Evolutionary conservation across 2,888 invertebrate species (phyloP), one percentile per base, ranked within the genome.

Genomic region (Lasioglossum morio): DNA sequence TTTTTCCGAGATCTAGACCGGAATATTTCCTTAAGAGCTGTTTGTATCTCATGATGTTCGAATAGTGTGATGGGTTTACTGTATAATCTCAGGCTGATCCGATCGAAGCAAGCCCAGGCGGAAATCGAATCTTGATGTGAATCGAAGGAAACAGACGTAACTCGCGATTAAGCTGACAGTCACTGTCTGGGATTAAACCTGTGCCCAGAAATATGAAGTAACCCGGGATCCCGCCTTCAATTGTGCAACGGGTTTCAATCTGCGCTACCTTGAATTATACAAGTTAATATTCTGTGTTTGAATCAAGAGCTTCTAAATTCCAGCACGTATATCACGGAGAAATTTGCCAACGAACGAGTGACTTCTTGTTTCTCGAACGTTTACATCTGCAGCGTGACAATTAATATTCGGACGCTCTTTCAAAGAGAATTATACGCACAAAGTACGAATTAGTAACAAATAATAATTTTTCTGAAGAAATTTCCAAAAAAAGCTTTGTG

Each of bases 201-300:
- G 79, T 4, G 12, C 60, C 30, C 69, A 43, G 72, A 78, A 73
- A 81, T 75, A 69, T 79, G 63, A 87, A 78, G 66, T 79, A 79
- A 70, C 72, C 60, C 12, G n/a, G 53, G 77, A 77, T 70, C 73
- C 81, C 37, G 76, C 63, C 74, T 79, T 85, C 83, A 77, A 79
- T 85, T 23, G 79, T 4, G 60, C 23, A 23, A 76, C 66, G 72
- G 72, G 46, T 82, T 82, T 73, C 57, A 79, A 79, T 79, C 72
- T 40, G 66, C 69, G 69, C 75, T 53, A n/a, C 34, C 73, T 40
- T 85, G 79, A 85, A 83, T 83, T 83, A 85, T 85, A 34, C 27
- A 83, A 60, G 57, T 72, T 78, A 85, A 82, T 78, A 63, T 78
- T 53, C 83, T 34, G 19, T 14, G 23, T 37, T 4, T 60, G 57